Conservation (phyloP, 2,113 vertebrate genomes). For the Rhinichthys klamathensis region DNA sequence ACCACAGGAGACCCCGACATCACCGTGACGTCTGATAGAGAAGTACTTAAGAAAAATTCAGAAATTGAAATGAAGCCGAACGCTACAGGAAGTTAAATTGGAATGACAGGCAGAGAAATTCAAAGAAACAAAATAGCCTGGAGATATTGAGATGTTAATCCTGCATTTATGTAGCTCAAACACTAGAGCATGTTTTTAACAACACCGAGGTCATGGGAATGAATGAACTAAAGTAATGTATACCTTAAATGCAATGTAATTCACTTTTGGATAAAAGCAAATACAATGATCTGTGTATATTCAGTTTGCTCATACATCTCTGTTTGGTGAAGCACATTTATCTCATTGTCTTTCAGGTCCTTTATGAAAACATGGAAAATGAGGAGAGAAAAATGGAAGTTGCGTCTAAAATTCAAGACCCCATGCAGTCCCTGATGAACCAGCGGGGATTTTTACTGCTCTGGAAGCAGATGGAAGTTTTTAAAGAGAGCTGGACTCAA, state of each 20-base stretch:
- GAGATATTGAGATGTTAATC: background rate
- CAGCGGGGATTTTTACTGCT: slow-evolving; percentile 76
- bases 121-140: background rate
- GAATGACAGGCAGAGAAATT: background rate
- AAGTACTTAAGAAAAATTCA: slow-evolving; percentile 53
- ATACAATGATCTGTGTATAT: background rate
- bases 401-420: slow-evolving; percentile 31
- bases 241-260: too few species aligned
- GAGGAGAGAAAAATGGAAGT: background rate
- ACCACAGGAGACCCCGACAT: slow-evolving; percentile 3
- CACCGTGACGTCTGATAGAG: slow-evolving; percentile 24
- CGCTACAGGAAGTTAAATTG: background rate
- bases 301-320: background rate
- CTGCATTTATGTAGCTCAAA: background rate
- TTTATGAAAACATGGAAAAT: slow-evolving; percentile 21
- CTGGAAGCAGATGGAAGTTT: slow-evolving; percentile 77
- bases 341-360: background rate
- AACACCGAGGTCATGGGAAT: too few species aligned
- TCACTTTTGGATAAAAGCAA: background rate
- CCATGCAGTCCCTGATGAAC: slow-evolving; percentile 45
- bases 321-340: background rate
- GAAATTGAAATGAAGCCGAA: background rate
- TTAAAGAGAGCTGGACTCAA: slow-evolving; percentile 74
- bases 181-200: too few species aligned
- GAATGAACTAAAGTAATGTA: too few species aligned